Evolutionary conservation across 2,797 vertebrate genomes (phyloP), one percentile per base, ranked within the genome.

Genomic region (Clangula hyemalis): DNA sequence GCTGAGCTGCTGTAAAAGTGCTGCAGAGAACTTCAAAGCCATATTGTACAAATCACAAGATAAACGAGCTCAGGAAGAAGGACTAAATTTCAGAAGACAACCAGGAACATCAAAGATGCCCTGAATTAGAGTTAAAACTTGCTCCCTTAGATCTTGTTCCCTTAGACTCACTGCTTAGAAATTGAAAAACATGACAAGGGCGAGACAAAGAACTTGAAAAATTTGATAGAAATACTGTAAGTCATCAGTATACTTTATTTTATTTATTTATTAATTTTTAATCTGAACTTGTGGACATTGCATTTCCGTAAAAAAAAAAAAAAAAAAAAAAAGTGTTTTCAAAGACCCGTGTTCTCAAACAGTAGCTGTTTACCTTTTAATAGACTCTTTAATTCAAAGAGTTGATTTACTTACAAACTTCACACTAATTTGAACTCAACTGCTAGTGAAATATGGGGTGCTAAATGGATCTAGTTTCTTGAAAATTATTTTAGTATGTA

Each of bases 1-100:
- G 72, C 81, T 92, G 82, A 92, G 89, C 87, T 87, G 78, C 43
- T 68, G 51, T 47, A 74, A 64, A 93, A 83, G 38, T 64, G 49
- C 75, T 85, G 75, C 85, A 62, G 78, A 87, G 75, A 64, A 45
- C 79, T 91, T 94, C 87, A 74, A 92, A 93, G 68, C 75, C 78
- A 47, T 91, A 87, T 80, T 94, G 94, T 90, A 36, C 65, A 85
- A 80, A 64, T 83, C 13, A 3, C 47, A 76, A 77, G 61, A 94
- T 49, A 92, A 92, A 77, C 28, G 56, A 80, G 81, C 65, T 77
- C 34, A 51, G 43, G 32, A 89, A 61, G 57, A 18, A 62, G 5
- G 14, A 25, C 39, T 80, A 14, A n/a, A 72, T 85, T 92, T 74
- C 84, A 58, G 34, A 74, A 77, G 64, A 70, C 28, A 73, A 57